Conservation (phyloP, 2,888 invertebrate species). For the Agrotis ipsilon region DNA sequence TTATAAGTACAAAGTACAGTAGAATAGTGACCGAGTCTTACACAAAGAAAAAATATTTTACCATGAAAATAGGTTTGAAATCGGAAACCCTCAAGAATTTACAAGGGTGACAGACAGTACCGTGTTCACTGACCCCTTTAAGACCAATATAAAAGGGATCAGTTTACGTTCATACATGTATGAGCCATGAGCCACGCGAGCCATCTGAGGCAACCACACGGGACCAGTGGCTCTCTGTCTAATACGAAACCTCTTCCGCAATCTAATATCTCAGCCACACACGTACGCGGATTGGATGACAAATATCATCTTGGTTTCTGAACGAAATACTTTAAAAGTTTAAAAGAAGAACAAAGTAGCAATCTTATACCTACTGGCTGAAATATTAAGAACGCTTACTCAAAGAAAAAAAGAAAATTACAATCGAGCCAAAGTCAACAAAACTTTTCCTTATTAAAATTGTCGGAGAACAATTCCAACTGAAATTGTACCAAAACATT, state of each 20-base stretch:
- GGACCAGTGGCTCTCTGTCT: conserved; percentile 24
- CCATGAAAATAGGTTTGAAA: conserved; percentile 9
- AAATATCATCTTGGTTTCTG: conserved; percentile 15
- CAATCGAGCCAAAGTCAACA: conserved; percentile 38
- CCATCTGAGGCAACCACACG: conserved; percentile 30
- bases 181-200: conserved; percentile 25
- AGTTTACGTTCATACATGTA: conserved; percentile 47
- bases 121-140: conserved; percentile 53
- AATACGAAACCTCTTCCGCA: conserved; percentile 53
- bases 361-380: background rate
- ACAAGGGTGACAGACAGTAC: conserved; percentile 27
- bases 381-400: background rate
- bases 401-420: conserved; percentile 35
- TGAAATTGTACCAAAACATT: conserved; percentile 35
- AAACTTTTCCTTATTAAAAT: conserved; percentile 54
- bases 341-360: background rate
- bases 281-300: conserved; percentile 41
- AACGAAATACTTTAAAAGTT: conserved; percentile 1
- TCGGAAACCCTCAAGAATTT: conserved; percentile 19
- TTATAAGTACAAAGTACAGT: background rate
- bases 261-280: conserved; percentile 52
- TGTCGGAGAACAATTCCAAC: conserved; percentile 43
- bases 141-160: conserved; percentile 57
- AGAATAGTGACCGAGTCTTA: too few relatives aligned
- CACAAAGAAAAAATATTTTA: background rate